Evolutionary conservation across 2,797 vertebrate genomes (phyloP).

Genomic region (Iguana delicatissima): DNA sequence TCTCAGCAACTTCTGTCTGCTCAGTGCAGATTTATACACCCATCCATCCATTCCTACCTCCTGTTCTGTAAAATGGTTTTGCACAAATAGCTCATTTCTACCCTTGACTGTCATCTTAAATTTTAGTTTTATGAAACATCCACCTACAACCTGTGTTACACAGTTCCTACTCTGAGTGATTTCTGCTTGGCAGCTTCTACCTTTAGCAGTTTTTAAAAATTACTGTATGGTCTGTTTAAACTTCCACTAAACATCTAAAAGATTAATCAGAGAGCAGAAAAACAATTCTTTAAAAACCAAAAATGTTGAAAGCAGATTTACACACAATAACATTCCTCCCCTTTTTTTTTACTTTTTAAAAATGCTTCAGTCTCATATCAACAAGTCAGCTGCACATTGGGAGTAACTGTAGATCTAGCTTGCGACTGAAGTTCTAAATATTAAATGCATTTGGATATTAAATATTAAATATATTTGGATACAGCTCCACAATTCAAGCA

Average conservation of each 20-base stretch:
- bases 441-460: slow-evolving; percentile 7
- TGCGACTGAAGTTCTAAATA: neutral
- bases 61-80: neutral
- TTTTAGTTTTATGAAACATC: slow-evolving; percentile 10
- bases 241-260: neutral
- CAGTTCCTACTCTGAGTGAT: neutral
- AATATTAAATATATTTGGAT: slow-evolving; percentile 18
- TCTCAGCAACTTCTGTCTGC: neutral
- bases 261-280: neutral
- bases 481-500: neutral
- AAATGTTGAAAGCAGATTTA: neutral
- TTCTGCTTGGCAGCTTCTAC: neutral
- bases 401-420: neutral
- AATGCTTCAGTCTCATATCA: neutral
- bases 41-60: neutral
- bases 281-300: neutral
- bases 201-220: neutral
- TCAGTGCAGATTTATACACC: neutral
- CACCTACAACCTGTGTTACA: neutral
- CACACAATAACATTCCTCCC: neutral
- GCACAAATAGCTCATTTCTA: neutral
- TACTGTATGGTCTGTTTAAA: neutral
- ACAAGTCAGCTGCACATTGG: neutral
- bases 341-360: neutral
- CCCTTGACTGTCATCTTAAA: neutral